Evolutionary conservation across 2,113 vertebrate genomes (phyloP).

Genomic region (Peromyscus maniculatus): DNA sequence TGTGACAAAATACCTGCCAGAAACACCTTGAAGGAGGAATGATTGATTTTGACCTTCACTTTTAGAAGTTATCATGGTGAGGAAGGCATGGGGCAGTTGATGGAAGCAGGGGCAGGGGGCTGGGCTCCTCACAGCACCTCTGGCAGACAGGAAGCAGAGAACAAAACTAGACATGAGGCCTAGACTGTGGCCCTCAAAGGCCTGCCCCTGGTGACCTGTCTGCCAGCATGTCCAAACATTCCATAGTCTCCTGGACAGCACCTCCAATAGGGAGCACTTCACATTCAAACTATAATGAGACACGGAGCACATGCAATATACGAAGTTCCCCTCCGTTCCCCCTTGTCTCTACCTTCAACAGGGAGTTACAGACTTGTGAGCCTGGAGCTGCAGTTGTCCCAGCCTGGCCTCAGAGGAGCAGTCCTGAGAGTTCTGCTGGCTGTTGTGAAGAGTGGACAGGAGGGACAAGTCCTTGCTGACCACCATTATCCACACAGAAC

Average conservation of each 20-base stretch:
- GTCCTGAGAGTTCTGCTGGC: background rate
- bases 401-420: accelerated
- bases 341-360: background rate
- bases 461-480: too few species aligned
- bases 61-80: background rate
- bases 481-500: too few species aligned
- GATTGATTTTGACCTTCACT: background rate
- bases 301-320: background rate
- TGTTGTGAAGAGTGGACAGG: accelerated
- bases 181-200: background rate
- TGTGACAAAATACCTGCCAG: background rate
- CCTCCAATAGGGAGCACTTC: too few species aligned
- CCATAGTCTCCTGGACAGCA: background rate
- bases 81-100: background rate
- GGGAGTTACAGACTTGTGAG: background rate
- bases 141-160: background rate
- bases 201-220: background rate
- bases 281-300: background rate
- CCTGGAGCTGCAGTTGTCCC: too few species aligned
- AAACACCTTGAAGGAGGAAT: background rate
- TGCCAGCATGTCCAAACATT: background rate
- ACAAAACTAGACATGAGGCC: background rate
- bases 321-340: accelerated
- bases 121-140: background rate
- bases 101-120: background rate